These are phyloP conservation scores for Teleiodes luculella DNA, from an alignment of 2,888 invertebrate species.

Conservation along the genomic window DNA sequence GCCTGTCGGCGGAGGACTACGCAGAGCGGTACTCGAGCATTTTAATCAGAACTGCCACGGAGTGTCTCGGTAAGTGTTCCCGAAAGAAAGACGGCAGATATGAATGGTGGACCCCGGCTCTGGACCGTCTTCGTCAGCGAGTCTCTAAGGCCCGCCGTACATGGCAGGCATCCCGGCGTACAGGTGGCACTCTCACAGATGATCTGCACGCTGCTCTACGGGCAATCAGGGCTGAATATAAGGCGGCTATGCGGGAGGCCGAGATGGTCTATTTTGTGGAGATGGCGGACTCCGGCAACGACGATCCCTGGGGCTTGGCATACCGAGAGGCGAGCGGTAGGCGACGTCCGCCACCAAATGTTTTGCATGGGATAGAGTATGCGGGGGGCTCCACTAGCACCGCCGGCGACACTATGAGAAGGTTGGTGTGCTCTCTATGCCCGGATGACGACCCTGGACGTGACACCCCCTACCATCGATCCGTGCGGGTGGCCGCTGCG, in stretches of 20 bases:
- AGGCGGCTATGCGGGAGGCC: slow-evolving; percentile 9
- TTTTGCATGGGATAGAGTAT: slow-evolving; percentile 18
- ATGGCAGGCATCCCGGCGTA: too few relatives aligned
- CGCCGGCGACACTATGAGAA: slow-evolving; percentile 20
- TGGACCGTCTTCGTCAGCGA: too few relatives aligned
- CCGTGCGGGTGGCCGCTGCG: slow-evolving; percentile 24
- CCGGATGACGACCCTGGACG: slow-evolving; percentile 30
- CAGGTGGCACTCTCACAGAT: too few relatives aligned
- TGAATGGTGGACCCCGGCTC: too few relatives aligned
- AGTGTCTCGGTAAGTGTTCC: too few relatives aligned
- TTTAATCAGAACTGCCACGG: too few relatives aligned
- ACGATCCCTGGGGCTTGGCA: slow-evolving; percentile 17
- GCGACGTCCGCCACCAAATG: slow-evolving; percentile 21
- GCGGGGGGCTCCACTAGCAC: slow-evolving; percentile 15
- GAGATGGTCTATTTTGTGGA: background rate
- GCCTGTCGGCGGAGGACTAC: too few relatives aligned
- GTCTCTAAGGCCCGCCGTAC: too few relatives aligned
- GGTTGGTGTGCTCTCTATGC: slow-evolving; percentile 26
- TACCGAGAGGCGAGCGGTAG: slow-evolving; percentile 27
- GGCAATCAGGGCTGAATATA: background rate
- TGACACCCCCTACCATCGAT: slow-evolving; percentile 25
- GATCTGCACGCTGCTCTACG: too few relatives aligned
- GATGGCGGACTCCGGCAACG: slow-evolving; percentile 21
- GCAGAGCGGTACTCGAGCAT: too few relatives aligned
- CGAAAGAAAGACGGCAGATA: too few relatives aligned